Evolutionary conservation across 2,888 invertebrate species (phyloP), one percentile per base, ranked within the genome.

Genomic region (Parnassius mnemosyne): DNA sequence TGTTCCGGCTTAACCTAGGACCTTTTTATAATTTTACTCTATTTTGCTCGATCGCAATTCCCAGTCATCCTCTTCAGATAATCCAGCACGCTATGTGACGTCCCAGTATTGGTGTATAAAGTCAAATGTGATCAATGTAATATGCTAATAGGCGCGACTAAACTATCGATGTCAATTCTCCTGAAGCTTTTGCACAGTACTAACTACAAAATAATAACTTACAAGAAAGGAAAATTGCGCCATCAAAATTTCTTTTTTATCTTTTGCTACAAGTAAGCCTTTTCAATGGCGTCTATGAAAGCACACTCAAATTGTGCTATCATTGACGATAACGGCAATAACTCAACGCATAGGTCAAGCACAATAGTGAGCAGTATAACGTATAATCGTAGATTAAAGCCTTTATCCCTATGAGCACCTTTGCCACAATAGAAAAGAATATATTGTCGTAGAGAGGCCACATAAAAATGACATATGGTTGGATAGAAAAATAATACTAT

Each of bases 351-450:
- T 83, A 85, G 91, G 91, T 91, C 89, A 90, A 88, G 85, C 83
- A 90, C 89, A 90, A 90, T 90, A 87, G 89, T 89, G 86, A 86
- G 81, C 85, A 84, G 81, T 86, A 84, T 79, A 87, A 84, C 87
- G 90, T 90, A 91, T 91, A 90, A 90, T 89, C 91, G 87, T 91
- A 91, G 89, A 89, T 91, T 90, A 91, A 84, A 78, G 85, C 85
- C 87, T 89, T 89, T 89, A 90, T 90, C 90, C 90, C 86, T 84
- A 69, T 63, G 83, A 89, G 88, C 88, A 88, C 90, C 89, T 89
- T 82, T 81, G 80, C 84, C 83, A 89, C 90, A 91, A 89, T 89
- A 78, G 89, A 86, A 89, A 81, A 78, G 90, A 87, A 91, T 90
- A 90, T 90, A 90, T 89, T 83, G 88, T 81, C 84, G 85, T 88